Conservation (phyloP, 1,140 invertebrate species). For the Grapholita molesta region DNA sequence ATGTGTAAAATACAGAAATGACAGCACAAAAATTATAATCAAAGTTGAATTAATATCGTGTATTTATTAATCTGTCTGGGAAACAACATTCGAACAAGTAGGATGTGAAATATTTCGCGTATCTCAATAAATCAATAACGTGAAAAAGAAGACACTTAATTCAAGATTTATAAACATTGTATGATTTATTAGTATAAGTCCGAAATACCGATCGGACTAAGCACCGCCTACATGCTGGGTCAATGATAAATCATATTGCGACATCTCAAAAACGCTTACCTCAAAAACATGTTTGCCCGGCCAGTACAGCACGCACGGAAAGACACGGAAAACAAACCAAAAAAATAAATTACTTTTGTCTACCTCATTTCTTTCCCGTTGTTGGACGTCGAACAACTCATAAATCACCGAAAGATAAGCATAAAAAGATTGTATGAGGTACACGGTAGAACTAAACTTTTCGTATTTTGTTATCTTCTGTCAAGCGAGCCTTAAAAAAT, state of each 20-base stretch:
- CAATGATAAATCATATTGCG: conserved; percentile 70
- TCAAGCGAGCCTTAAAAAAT: conserved; percentile 59
- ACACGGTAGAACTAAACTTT: conserved; percentile 76
- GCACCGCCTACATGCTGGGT: conserved; percentile 68
- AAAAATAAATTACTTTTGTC: conserved; percentile 78
- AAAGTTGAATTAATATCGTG: not conserved
- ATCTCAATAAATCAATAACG: conserved; percentile 38
- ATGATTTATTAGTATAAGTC: conserved; percentile 46
- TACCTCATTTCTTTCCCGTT: conserved; percentile 76
- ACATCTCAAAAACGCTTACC: conserved; percentile 77
- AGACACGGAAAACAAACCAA: conserved; percentile 75
- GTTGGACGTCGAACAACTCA: conserved; percentile 70
- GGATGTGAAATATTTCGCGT: conserved; percentile 27
- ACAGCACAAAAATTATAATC: not conserved
- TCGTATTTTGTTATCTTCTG: conserved; percentile 72
- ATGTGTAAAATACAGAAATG: not conserved
- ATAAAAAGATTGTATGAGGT: conserved; percentile 77
- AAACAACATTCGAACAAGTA: not conserved
- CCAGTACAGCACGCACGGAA: conserved; percentile 69
- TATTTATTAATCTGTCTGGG: not conserved
- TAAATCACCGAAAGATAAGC: conserved; percentile 78
- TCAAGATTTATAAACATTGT: conserved; percentile 58
- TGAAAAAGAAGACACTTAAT: conserved; percentile 64
- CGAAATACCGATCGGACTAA: conserved; percentile 72
- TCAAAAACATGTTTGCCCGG: conserved; percentile 72